A percentile compares a stretch with the other conserved stretches of the same genome.
These are phyloP conservation scores for Platycheirus rosarum DNA, from an alignment of 2,888 invertebrate genomes.

Conservation along the genomic window DNA sequence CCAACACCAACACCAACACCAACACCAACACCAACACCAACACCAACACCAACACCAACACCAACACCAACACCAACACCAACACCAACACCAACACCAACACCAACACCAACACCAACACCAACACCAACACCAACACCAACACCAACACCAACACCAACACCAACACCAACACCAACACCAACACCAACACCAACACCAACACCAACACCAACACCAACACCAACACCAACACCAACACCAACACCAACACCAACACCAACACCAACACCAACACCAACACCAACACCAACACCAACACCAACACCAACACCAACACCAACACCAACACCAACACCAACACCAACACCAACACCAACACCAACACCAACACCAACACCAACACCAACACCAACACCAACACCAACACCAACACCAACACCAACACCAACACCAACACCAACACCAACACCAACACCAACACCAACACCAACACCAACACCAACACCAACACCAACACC, in stretches of 20 bases:
- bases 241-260: constrained; percentile 10
- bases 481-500: constrained; percentile 11
- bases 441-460: constrained; percentile 10
- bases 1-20: constrained; percentile 10
- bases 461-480: constrained; percentile 9
- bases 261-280: constrained; percentile 11
- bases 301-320: constrained; percentile 11
- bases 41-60: constrained; percentile 7
- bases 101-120: constrained; percentile 7
- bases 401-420: constrained; percentile 11
- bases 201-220: constrained; percentile 7
- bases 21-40: constrained; percentile 10
- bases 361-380: constrained; percentile 11
- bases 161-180: constrained; percentile 9
- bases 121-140: constrained; percentile 11
- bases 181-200: constrained; percentile 5
- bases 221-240: constrained; percentile 9
- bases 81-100: constrained; percentile 11
- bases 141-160: constrained; percentile 11
- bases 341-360: constrained; percentile 11
- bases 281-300: constrained; percentile 9
- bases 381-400: constrained; percentile 11
- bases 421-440: constrained; percentile 11
- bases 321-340: constrained; percentile 11
- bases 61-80: constrained; percentile 11